Evolutionary conservation across 2,113 vertebrate genomes (phyloP), one percentile per base, ranked within the genome.

Genomic region (Madoqua kirkii): DNA sequence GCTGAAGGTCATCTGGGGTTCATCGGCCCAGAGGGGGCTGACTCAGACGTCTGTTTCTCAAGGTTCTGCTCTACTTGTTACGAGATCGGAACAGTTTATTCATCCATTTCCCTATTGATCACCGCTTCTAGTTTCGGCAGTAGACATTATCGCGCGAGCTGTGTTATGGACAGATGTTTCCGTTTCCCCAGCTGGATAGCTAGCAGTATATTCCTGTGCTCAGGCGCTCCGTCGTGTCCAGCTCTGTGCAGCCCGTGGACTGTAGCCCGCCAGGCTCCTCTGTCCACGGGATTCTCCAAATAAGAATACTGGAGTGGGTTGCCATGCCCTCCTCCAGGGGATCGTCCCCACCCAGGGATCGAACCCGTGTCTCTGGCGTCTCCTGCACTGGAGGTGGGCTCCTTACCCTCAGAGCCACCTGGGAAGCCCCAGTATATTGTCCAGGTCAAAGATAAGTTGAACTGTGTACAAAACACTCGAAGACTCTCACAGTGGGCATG

Each of bases 171-270:
- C 40, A 87, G 48, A 40, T 55, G 91, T 21, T 93, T 74, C 57
- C 2, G 40, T 85, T 95, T 84, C 12, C 89, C 36, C 7, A 82
- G 29, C 50, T 45, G 82, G 40, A 40, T 45, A 45, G 7, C 7
- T 50, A 8, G 31, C 15, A 88, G 19, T n/a, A 33, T 27, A 48
- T 64, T 25, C 50, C 10, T 23, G 67, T 12, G 67, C 19, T 40
- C 67, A 71, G 2, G 4, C n/a, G 1, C n/a, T 23, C 12, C 19
- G 19, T 11, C 9, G 5, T 23, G n/a, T 23, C n/a, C n/a, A 12
- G 0, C 19, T 71, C n/a, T 23, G 67, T 3, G 67, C 19, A 0
- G 23, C 67, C n/a, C 10, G 0, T 23, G n/a, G n/a, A 40, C n/a
- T 40, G n/a, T 3, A 40, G n/a, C n/a, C 67, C 1, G 1, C 67